Evolutionary conservation across 2,797 vertebrate species (phyloP), one percentile per base, ranked within the genome.

Genomic region (Cryptoblepharus egeriae): DNA sequence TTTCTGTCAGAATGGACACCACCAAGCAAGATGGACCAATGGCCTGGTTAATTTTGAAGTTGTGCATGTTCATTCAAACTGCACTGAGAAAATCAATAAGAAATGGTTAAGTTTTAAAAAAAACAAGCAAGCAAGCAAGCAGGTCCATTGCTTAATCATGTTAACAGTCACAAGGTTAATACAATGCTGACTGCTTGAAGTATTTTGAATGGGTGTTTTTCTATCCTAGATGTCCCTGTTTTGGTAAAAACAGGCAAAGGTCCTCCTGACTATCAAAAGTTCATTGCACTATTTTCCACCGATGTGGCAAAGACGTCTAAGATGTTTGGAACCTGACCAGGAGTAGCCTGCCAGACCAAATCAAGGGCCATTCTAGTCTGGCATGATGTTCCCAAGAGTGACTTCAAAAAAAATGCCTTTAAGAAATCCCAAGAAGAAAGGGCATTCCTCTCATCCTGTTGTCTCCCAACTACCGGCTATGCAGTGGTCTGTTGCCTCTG

Each of bases 81-180:
- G 26, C 16, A 20, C 49, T 8, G 57, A 3, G 28, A 65, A 87
- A 83, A 82, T 0, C 0, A 0, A 20, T 2, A 5, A 55, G 37
- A 67, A 52, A 0, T 0, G 32, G 37, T 73, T 90, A 73, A 72
- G 71, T 75, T 22, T 64, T 57, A n/a, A 74, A 32, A 83, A 84
- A 73, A 83, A n/a, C n/a, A n/a, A n/a, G n/a, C n/a, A n/a, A n/a
- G n/a, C 57, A 74, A 22, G 82, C 65, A 52, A 87, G 79, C 6
- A 12, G 75, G 82, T 84, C 82, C 74, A 71, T 20, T 78, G 77
- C 26, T 81, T 67, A 81, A n/a, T n/a, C n/a, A n/a, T n/a, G 12
- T 55, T 60, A 35, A 91, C 74, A 82, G 83, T 75, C 83, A 83
- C 76, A 79, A 91, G 82, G 83, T 64, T 77, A 83, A 81, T 75